Evolutionary conservation across 2,888 invertebrate genomes (phyloP).

Genomic region (Tetranychus truncatus): DNA sequence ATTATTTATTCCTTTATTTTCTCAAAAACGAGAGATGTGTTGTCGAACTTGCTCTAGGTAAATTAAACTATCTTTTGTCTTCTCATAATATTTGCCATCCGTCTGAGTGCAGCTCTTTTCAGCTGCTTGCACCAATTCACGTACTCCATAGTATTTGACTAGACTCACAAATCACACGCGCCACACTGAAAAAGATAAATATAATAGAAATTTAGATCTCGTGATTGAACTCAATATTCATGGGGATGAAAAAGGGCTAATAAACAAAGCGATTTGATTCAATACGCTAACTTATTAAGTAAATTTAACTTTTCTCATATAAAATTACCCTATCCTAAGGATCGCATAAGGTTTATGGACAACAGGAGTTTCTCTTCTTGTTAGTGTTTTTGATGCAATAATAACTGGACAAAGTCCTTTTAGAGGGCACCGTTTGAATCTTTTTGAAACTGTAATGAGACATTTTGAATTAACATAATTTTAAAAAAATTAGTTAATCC

Average conservation of each 20-base stretch:
- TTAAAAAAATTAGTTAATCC: no score
- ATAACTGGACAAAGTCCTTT: slow-evolving; percentile 94
- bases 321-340: slow-evolving; percentile 82
- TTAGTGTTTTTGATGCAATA: slow-evolving; percentile 92
- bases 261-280: slow-evolving; percentile 16
- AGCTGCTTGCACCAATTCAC: slow-evolving; percentile 93
- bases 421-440: slow-evolving; percentile 87
- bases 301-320: slow-evolving; percentile 89
- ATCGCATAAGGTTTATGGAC: slow-evolving; percentile 94
- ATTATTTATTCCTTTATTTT: slow-evolving; percentile 45
- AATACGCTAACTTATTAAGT: slow-evolving; percentile 50
- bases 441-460: slow-evolving; percentile 88
- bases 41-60: slow-evolving; percentile 95
- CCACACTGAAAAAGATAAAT: slow-evolving; percentile 46
- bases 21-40: slow-evolving; percentile 65
- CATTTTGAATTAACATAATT: background rate
- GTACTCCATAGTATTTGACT: slow-evolving; percentile 90
- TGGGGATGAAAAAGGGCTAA: slow-evolving; percentile 12
- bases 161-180: slow-evolving; percentile 84
- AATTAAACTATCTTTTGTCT: slow-evolving; percentile 81
- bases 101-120: slow-evolving; percentile 83
- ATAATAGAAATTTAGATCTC: slow-evolving; percentile 19
- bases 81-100: slow-evolving; percentile 97
- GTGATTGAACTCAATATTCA: slow-evolving; percentile 17
- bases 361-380: slow-evolving; percentile 95